Percentiles rank a stretch among this genome's conserved stretches.
These are phyloP conservation scores for Drosophila insularis DNA, from an alignment of 1,140 invertebrate species.

Conservation along the genomic window DNA sequence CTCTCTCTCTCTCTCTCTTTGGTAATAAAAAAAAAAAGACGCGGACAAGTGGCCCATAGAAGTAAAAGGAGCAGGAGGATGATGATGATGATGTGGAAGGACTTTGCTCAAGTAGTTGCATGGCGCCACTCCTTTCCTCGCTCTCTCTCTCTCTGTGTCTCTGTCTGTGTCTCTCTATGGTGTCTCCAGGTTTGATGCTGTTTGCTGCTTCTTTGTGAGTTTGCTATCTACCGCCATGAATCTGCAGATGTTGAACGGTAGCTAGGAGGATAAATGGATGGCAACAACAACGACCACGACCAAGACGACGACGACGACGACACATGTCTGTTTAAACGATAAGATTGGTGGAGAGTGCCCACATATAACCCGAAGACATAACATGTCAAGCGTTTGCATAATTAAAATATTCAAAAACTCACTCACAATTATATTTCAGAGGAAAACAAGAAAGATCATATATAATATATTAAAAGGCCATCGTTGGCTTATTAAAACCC, in stretches of 20 bases:
- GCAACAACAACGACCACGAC: constrained; percentile 4
- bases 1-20: neutral
- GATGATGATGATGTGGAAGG: neutral
- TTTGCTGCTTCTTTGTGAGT: constrained; percentile 30
- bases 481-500: constrained; percentile 59
- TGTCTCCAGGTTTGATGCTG: neutral
- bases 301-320: constrained; percentile 24
- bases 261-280: constrained; percentile 36
- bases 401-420: constrained; percentile 12
- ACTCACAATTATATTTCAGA: neutral
- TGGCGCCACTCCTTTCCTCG: constrained; percentile 50
- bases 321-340: constrained; percentile 62
- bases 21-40: constrained; percentile 33
- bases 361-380: constrained; percentile 5
- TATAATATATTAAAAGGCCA: constrained; percentile 62
- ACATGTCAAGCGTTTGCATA: constrained; percentile 10
- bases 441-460: no score
- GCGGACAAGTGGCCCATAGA: constrained; percentile 63
- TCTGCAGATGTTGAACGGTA: constrained; percentile 56
- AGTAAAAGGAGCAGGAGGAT: no score
- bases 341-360: constrained; percentile 33
- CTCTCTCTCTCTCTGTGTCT: neutral
- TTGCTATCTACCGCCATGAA: constrained; percentile 59
- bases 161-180: neutral
- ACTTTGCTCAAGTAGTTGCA: constrained; percentile 42